Percentiles rank a stretch among this genome's conserved stretches.
Conservation (phyloP, 2,113 vertebrate genomes). For the Oncorhynchus tshawytscha region DNA sequence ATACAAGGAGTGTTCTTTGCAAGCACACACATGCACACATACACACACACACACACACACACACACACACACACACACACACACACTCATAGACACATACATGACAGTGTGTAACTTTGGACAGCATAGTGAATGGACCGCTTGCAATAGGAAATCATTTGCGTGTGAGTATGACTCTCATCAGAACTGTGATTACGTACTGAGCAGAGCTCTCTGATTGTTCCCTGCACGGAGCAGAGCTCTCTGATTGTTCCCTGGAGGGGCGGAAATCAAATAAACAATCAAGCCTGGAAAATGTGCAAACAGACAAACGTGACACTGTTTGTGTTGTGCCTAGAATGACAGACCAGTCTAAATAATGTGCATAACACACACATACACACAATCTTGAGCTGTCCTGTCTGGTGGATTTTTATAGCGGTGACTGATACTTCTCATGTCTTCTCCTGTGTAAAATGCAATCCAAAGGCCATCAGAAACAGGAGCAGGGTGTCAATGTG, state of each 20-base stretch:
- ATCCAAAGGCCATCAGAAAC: too few species aligned
- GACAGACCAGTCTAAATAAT: background rate
- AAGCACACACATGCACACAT: too few species aligned
- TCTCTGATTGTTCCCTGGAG: background rate
- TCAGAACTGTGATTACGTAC: background rate
- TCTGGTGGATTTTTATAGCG: too few species aligned
- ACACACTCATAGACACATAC: too few species aligned
- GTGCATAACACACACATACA: too few species aligned
- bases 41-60: too few species aligned
- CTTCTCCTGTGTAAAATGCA: too few species aligned
- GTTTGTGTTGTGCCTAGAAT: background rate
- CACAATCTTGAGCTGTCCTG: conserved; percentile 24
- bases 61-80: too few species aligned
- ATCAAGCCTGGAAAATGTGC: background rate
- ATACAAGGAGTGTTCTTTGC: too few species aligned
- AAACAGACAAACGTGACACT: background rate
- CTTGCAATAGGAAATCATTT: background rate
- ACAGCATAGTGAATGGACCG: background rate
- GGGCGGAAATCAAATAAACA: background rate
- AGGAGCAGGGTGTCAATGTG: too few species aligned
- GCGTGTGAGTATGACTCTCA: background rate
- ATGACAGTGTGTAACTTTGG: too few species aligned
- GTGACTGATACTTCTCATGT: too few species aligned
- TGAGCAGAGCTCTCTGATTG: background rate
- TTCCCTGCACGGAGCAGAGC: background rate